A percentile compares a stretch with the other conserved stretches of the same genome.
Conservation (phyloP, 2,113 vertebrate species). For the Xerus inauris region DNA sequence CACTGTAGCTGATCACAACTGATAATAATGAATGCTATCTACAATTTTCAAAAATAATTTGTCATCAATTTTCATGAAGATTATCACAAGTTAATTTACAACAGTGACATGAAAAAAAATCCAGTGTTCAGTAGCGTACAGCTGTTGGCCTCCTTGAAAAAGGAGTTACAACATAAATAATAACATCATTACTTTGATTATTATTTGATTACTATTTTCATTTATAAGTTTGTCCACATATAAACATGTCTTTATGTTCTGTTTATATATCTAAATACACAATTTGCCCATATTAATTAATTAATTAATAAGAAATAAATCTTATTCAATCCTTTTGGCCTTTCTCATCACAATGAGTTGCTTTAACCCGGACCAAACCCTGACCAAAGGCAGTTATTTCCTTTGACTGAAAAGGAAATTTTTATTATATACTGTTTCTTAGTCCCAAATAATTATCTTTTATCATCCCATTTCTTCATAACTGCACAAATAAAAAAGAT, state of each 20-base stretch:
- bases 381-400: background rate
- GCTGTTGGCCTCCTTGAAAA: constrained; percentile 1
- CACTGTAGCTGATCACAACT: constrained; percentile 14
- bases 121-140: background rate
- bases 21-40: constrained; percentile 54
- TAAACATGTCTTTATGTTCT: background rate
- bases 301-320: too few relatives aligned
- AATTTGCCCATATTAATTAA: background rate
- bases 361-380: background rate
- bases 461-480: background rate
- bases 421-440: background rate
- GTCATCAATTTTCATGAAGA: constrained; percentile 55
- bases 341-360: background rate
- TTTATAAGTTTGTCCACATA: background rate
- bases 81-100: constrained; percentile 53
- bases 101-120: constrained; percentile 47
- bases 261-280: background rate
- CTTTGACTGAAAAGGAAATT: background rate
- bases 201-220: constrained; percentile 25
- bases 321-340: background rate
- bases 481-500: background rate
- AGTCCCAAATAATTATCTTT: background rate
- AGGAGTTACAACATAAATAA: background rate
- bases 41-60: constrained; percentile 66
- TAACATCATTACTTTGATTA: too few relatives aligned